phyloP scores from a whole-genome alignment of 2,113 vertebrate genomes.

The Notarius quadriscutis region DNA sequence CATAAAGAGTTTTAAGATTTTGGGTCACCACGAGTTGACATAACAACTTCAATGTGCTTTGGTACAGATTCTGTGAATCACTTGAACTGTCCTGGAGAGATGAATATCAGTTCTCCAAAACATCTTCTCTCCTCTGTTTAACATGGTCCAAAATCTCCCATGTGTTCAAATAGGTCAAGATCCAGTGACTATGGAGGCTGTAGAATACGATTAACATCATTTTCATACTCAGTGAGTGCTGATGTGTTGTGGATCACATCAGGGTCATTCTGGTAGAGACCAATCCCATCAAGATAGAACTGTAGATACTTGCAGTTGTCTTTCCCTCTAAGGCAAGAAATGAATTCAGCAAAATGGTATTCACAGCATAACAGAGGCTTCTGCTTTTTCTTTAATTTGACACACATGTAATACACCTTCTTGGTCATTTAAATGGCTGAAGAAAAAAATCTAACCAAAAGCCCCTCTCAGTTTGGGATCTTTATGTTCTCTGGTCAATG shows the following conservation, averaged over 20 bases:
- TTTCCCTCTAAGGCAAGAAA: neutral
- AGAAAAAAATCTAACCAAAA: slow-evolving; percentile 3
- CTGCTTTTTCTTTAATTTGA: neutral
- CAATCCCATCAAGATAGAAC: neutral
- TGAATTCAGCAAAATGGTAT: neutral
- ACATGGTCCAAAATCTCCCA: neutral
- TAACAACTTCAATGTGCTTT: neutral
- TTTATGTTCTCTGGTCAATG: slow-evolving; percentile 26
- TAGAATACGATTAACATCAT: neutral
- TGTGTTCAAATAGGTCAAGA: neutral
- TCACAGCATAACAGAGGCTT: neutral
- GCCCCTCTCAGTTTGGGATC: neutral
- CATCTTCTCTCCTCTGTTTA: neutral
- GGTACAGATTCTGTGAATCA: neutral
- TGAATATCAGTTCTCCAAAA: neutral
- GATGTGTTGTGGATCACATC: neutral
- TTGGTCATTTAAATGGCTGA: neutral
- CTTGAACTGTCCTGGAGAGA: neutral
- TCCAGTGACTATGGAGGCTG: neutral
- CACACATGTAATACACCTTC: neutral
- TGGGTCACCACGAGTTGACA: neutral
- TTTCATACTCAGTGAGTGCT: neutral
- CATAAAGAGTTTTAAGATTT: neutral
- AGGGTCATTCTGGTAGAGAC: neutral
- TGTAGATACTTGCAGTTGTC: neutral